phyloP scores from a whole-genome alignment of 2,888 invertebrate genomes.

The Zygogramma bicolorata region DNA sequence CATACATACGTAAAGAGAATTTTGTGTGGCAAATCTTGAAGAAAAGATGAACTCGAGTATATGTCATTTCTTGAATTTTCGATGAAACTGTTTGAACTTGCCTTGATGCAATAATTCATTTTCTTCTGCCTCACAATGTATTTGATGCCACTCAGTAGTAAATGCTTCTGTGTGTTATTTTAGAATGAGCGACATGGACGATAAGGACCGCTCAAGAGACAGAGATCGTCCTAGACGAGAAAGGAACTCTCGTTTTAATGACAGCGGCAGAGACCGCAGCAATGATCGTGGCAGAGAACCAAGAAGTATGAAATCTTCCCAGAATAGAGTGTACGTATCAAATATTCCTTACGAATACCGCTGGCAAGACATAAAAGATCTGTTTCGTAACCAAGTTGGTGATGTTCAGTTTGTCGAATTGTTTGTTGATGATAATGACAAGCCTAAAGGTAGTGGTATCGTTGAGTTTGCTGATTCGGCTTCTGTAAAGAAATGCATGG shows the following conservation, averaged over 20 bases:
- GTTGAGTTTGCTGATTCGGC: conserved; percentile 41
- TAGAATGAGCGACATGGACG: conserved; percentile 34
- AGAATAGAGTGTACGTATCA: conserved; percentile 82
- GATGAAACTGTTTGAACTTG: too few species aligned
- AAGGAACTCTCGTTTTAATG: conserved; percentile 12
- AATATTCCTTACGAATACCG: conserved; percentile 97
- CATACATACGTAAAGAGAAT: too few species aligned
- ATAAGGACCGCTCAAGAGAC: conserved; percentile 29
- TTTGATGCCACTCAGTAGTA: too few species aligned
- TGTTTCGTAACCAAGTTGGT: conserved; percentile 90
- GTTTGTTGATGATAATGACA: conserved; percentile 93
- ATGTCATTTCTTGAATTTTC: too few species aligned
- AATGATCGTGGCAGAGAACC: conserved; percentile 37
- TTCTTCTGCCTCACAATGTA: too few species aligned
- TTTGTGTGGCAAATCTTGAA: too few species aligned
- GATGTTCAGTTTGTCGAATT: conserved; percentile 96
- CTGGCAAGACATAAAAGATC: conserved; percentile 98
- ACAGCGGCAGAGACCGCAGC: conserved; percentile 36
- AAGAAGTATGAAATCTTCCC: conserved; percentile 47
- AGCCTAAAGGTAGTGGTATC: conserved; percentile 90
- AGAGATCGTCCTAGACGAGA: conserved; percentile 30
- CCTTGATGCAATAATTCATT: too few species aligned
- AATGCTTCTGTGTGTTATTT: conserved; percentile 8
- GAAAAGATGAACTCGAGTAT: too few species aligned
- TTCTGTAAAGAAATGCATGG: conserved; percentile 82